These are phyloP conservation scores for Thymelicus sylvestris DNA, from an alignment of 2,888 invertebrate species.

Conservation along the genomic window DNA sequence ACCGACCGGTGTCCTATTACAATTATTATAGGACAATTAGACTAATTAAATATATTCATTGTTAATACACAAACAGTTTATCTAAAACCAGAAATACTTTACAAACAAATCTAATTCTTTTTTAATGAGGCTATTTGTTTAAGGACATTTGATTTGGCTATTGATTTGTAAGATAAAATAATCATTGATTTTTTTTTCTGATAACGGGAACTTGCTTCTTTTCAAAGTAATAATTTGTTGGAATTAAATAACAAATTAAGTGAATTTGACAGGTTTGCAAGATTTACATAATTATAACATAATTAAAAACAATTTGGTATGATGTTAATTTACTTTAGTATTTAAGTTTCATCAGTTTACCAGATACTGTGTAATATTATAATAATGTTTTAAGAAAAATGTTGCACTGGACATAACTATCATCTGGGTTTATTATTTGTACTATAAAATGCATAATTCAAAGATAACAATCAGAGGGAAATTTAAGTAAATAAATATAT, in stretches of 20 bases:
- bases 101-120: background rate
- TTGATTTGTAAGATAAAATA: background rate
- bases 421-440: background rate
- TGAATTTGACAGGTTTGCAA: background rate
- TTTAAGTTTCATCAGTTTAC: conserved; percentile 17
- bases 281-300: background rate
- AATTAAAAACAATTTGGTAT: conserved; percentile 11
- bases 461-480: background rate
- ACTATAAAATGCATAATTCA: conserved; percentile 10
- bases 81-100: background rate
- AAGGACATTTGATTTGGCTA: background rate
- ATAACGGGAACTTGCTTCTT: background rate
- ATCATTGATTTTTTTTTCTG: background rate
- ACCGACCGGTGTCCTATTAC: background rate
- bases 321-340: conserved; percentile 9
- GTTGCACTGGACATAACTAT: background rate
- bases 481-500: background rate
- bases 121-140: background rate
- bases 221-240: conserved; percentile 1
- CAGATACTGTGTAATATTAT: conserved; percentile 16
- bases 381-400: conserved; percentile 13
- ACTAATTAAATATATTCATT: too few relatives aligned
- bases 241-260: background rate
- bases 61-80: background rate
- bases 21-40: too few relatives aligned